phyloP scores from a whole-genome alignment of 92 coral and sea anemone genomes.

The Pocillopora grandis region DNA sequence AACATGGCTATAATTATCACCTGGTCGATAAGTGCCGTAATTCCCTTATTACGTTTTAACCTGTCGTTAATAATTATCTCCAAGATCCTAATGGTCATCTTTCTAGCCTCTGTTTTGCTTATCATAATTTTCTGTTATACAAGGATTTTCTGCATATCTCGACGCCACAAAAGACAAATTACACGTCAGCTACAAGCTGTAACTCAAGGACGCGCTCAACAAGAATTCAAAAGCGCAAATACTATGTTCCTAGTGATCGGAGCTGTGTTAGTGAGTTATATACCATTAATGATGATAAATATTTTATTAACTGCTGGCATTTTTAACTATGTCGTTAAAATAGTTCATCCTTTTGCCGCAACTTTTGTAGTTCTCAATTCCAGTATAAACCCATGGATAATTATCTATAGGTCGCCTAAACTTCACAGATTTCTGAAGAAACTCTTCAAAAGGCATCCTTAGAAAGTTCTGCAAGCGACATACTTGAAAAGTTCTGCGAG shows the following conservation, averaged over 20 bases:
- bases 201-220: not conserved
- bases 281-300: not conserved
- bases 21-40: conserved; percentile 4
- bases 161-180: not conserved
- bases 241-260: not conserved
- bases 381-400: too few species aligned
- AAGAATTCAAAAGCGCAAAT: conserved; percentile 11
- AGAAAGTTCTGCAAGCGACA: too few species aligned
- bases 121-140: not conserved
- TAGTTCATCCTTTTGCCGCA: not conserved
- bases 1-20: not conserved
- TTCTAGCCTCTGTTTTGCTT: not conserved
- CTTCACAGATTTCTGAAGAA: too few species aligned
- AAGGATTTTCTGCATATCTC: not conserved
- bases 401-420: too few species aligned
- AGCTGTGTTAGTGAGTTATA: not conserved
- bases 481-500: too few species aligned
- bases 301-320: not conserved
- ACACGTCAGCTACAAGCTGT: conserved; percentile 3
- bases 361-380: too few species aligned
- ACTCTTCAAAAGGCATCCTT: too few species aligned
- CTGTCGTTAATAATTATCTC: not conserved
- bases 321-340: not conserved
- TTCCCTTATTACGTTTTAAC: not conserved
- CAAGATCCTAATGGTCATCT: not conserved